Conservation (phyloP, 37 sponge, comb jelly and placozoan species). For the Chondrilla cf. caribensis region DNA sequence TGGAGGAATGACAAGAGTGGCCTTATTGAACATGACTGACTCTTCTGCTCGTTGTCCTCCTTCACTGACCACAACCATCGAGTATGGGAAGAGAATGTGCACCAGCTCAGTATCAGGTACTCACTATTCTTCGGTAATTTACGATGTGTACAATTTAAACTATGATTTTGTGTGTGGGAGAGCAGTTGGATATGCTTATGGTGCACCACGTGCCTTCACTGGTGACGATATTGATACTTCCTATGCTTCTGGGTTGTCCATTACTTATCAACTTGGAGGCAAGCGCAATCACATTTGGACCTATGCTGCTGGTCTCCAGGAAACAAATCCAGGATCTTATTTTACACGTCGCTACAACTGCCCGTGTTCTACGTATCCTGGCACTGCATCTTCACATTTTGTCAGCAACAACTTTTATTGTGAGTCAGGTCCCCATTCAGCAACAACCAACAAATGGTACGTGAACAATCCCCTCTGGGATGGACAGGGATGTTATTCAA, state of each 20-base stretch:
- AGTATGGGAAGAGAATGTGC: not conserved
- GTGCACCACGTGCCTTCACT: not conserved
- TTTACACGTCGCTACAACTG: no score
- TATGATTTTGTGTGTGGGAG: not conserved
- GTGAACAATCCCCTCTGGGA: not conserved
- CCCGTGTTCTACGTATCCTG: not conserved
- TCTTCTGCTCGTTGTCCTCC: not conserved
- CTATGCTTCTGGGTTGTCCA: not conserved
- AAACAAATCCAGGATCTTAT: not conserved
- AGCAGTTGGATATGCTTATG: not conserved
- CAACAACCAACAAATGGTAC: not conserved
- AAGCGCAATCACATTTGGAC: conserved; percentile 10
- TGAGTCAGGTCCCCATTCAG: not conserved
- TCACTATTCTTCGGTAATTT: not conserved
- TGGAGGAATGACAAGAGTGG: not conserved
- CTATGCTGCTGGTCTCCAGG: conserved; percentile 3
- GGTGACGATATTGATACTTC: not conserved
- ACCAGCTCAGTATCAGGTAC: no score
- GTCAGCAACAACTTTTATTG: not conserved
- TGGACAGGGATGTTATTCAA: not conserved
- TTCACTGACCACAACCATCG: not conserved
- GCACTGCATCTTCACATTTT: not conserved
- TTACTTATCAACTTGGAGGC: not conserved
- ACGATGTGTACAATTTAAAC: not conserved
- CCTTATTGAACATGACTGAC: not conserved